Evolutionary conservation across 2,888 invertebrate species (phyloP).

Genomic region (Phalangium opilio): DNA sequence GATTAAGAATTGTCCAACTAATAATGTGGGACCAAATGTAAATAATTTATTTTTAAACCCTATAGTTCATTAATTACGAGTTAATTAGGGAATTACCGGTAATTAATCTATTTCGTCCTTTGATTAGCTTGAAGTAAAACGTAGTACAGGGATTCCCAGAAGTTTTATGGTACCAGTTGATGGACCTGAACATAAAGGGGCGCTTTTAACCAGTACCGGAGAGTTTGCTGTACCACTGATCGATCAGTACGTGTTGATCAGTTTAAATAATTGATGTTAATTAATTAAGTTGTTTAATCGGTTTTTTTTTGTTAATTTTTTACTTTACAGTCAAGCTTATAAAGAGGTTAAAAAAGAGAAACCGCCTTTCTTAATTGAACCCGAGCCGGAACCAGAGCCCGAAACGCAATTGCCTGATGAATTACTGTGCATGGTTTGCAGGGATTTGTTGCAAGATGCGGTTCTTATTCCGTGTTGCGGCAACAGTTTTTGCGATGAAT

Average conservation of each 20-base stretch:
- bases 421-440: conserved; percentile 77
- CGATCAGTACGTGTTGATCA: conserved; percentile 60
- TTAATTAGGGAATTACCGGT: no score
- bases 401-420: conserved; percentile 64
- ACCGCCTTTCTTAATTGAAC: conserved; percentile 44
- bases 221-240: conserved; percentile 75
- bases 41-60: no score
- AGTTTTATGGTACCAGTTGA: conserved; percentile 91
- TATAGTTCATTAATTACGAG: no score
- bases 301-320: no score
- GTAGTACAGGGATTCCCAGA: conserved; percentile 92
- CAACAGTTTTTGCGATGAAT: conserved; percentile 96
- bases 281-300: no score
- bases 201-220: conserved; percentile 75
- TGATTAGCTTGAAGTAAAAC: conserved; percentile 56
- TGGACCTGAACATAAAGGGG: conserved; percentile 73
- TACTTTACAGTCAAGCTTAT: conserved; percentile 51
- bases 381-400: conserved; percentile 28
- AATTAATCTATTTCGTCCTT: no score
- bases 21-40: conserved; percentile 32
- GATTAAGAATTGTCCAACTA: conserved; percentile 86
- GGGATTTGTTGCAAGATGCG: conserved; percentile 81
- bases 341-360: conserved; percentile 52
- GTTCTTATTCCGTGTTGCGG: conserved; percentile 98
- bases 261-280: background rate